Evolutionary conservation across 2,888 invertebrate species (phyloP).

Genomic region (Rosalia funebris): DNA sequence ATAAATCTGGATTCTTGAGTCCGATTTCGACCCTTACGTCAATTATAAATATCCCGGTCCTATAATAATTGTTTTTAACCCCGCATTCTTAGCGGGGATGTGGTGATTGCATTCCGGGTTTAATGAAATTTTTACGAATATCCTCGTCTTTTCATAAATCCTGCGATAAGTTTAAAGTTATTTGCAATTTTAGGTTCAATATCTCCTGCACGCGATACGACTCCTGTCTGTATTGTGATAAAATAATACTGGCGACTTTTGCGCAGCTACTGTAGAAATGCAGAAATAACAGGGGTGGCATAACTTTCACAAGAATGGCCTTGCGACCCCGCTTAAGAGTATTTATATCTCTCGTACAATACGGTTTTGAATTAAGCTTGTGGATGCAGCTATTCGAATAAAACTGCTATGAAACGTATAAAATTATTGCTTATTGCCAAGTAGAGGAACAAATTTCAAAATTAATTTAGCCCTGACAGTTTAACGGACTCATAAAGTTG

Average conservation of each 20-base stretch:
- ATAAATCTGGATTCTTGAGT: conserved; percentile 57
- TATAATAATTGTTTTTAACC: conserved; percentile 30
- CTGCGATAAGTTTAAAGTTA: not conserved
- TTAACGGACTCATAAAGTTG: not conserved
- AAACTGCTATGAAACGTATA: conserved; percentile 39
- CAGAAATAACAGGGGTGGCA: conserved; percentile 16
- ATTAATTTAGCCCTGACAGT: conserved; percentile 26
- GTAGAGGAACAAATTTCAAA: conserved; percentile 35
- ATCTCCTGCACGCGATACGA: not conserved
- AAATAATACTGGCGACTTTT: not conserved
- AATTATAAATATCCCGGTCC: conserved; percentile 47
- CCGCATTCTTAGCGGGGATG: not conserved
- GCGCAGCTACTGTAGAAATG: not conserved
- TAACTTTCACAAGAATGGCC: conserved; percentile 36
- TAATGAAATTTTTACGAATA: conserved; percentile 9
- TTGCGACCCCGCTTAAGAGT: conserved; percentile 43
- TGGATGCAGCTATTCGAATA: conserved; percentile 42
- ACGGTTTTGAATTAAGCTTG: conserved; percentile 45
- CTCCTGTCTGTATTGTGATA: conserved; percentile 1
- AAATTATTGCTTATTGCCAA: conserved; percentile 36
- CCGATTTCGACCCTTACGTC: conserved; percentile 38
- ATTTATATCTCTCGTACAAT: conserved; percentile 46
- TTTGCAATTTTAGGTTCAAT: not conserved
- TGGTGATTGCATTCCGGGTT: conserved; percentile 10
- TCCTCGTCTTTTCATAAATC: not conserved